phyloP scores from a whole-genome alignment of 2,797 vertebrate species.

The Bryconaethiops microstoma region DNA sequence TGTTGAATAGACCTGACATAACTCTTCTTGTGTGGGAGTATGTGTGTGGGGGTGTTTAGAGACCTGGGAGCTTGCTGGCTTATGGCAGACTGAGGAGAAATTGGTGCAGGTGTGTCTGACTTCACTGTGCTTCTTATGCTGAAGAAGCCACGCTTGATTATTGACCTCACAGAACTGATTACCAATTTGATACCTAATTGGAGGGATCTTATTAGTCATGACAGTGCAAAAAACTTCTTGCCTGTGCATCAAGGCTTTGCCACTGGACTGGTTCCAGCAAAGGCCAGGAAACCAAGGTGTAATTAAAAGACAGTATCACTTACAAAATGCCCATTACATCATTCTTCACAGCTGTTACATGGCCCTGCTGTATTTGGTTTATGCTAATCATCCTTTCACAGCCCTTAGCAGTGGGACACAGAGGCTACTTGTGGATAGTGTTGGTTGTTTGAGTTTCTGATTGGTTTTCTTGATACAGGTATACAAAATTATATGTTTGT shows the following conservation, averaged over 20 bases:
- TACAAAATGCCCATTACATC: not conserved
- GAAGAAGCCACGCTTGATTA: slow-evolving; percentile 47
- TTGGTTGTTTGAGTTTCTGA: not conserved
- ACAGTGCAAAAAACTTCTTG: slow-evolving; percentile 37
- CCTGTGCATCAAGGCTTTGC: slow-evolving; percentile 27
- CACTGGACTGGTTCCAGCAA: slow-evolving; percentile 37
- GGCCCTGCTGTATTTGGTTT: slow-evolving; percentile 8
- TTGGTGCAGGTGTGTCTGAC: slow-evolving; percentile 43
- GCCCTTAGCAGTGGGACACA: not conserved
- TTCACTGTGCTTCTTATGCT: slow-evolving; percentile 19
- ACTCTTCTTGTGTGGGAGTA: not conserved
- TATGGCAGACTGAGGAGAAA: slow-evolving; percentile 9
- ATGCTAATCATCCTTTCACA: slow-evolving; percentile 19
- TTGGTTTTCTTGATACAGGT: not conserved
- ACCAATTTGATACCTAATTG: slow-evolving; percentile 49
- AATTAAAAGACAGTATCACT: slow-evolving; percentile 21
- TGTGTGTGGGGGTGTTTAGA: not conserved
- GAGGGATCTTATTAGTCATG: slow-evolving; percentile 45
- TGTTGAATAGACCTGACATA: not conserved
- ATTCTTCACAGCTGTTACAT: slow-evolving; percentile 22
- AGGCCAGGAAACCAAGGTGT: slow-evolving; percentile 4
- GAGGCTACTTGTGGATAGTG: not conserved
- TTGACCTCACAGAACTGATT: slow-evolving; percentile 56
- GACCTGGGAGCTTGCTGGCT: not conserved
- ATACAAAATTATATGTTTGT: not conserved